Conservation (phyloP, 2,113 vertebrate species). For the Platichthys flesus region DNA sequence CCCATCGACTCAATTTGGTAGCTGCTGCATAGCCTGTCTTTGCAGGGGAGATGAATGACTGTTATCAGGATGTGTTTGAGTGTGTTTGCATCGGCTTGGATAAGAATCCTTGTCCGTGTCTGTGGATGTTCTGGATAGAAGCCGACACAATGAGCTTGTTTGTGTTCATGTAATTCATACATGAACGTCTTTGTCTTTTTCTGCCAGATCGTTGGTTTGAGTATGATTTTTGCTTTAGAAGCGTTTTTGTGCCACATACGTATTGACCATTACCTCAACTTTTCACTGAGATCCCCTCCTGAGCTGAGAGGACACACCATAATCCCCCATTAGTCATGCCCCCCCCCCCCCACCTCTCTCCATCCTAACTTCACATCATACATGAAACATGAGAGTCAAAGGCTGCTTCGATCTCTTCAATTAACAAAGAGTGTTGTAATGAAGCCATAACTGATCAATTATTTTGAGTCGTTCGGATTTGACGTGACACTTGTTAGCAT, state of each 20-base stretch:
- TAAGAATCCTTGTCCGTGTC: background rate
- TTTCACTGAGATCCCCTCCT: background rate
- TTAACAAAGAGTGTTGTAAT: too few species aligned
- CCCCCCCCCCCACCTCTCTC: background rate
- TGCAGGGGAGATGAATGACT: conserved; percentile 65
- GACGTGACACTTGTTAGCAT: conserved; percentile 24
- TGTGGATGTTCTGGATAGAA: conserved; percentile 4
- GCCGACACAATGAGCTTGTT: background rate
- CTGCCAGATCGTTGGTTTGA: background rate
- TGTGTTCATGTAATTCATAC: background rate
- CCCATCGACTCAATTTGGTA: conserved; percentile 74
- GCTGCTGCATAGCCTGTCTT: conserved; percentile 57
- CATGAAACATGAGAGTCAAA: conserved; percentile 22
- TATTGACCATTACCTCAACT: background rate
- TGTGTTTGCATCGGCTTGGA: background rate
- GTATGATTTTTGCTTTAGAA: background rate
- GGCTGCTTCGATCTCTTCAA: conserved; percentile 25
- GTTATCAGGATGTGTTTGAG: conserved; percentile 44
- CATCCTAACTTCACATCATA: conserved; percentile 2
- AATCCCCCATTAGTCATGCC: conserved; percentile 23
- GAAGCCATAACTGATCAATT: conserved; percentile 35
- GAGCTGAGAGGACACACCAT: background rate
- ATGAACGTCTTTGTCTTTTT: background rate
- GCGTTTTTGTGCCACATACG: background rate
- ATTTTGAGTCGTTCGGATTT: conserved; percentile 31